Base-by-base conservation (phyloP, 2,888 invertebrate genomes). In the Hoplodrina blanda region DNA sequence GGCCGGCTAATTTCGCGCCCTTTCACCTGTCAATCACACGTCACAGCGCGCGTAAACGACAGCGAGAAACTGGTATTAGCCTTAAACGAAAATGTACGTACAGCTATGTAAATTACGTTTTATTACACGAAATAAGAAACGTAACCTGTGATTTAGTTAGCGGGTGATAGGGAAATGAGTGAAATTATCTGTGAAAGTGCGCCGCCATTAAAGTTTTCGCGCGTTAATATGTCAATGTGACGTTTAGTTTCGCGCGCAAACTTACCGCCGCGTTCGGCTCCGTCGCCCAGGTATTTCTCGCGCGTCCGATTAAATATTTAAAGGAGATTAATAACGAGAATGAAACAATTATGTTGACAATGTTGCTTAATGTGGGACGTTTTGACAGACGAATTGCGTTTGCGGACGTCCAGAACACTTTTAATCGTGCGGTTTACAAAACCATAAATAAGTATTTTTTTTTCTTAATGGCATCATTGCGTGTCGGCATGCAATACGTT, bases 11-110 rank as follows among this genome's bases (percentile, higher is more conserved):
- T 95, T 93, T 95, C 91, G 91, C 93, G 93, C 94, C 92, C 94
- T 95, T 95, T 95, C 93, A 92, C 93, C 92, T 91, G 95, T 95
- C 95, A 95, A 94, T 95, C 95, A 95, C 83, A 81, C 90, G 94
- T 94, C 94, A 91, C 80, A 83, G 84, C 89, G 86, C 85, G 87
- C 85, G 89, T 88, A 92, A 93, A 93, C 91, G 86, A 88, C 87
- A 88, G 87, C 87, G 80, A 85, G 86, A 86, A 89, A 86, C 84
- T 81, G 88, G 84, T 84, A 83, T 82, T 78, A 85, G 83, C 82
- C 62, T 78, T 77, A 79, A 82, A 82, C 78, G 61, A 80, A 84
- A 86, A 83, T 62, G 63, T 83, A 82, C 78, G 64, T 77, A 83
- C 80, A 75, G 85, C 85, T 82, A 85, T 82, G 73, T 82, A 83